Percentiles rank a stretch among this genome's conserved stretches.
These are phyloP conservation scores for Heteropelma amictum DNA, from an alignment of 2,888 invertebrate genomes.

Conservation along the genomic window DNA sequence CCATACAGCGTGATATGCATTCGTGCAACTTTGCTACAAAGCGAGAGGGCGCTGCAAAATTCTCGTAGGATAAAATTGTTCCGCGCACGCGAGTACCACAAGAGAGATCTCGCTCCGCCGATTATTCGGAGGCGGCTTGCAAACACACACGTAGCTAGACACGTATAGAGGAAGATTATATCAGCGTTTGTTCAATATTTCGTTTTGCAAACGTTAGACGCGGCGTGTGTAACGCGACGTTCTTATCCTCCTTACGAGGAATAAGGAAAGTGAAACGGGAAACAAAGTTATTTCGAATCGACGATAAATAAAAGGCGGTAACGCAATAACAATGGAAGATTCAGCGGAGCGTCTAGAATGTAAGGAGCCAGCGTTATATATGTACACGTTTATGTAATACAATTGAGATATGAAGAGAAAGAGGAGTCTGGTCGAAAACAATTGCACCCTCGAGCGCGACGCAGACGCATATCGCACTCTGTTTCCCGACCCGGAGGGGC, in stretches of 20 bases:
- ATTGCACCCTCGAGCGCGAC: conserved; percentile 57
- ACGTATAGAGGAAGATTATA: not conserved
- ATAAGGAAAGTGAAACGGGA: not conserved
- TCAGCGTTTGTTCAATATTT: not conserved
- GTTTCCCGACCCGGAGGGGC: conserved; percentile 15
- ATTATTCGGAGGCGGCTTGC: conserved; percentile 46
- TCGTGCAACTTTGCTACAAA: conserved; percentile 32
- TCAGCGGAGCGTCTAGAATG: not conserved
- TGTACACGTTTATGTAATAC: conserved; percentile 1
- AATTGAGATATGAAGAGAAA: conserved; percentile 41
- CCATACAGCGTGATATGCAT: conserved; percentile 30
- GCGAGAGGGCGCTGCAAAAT: conserved; percentile 9
- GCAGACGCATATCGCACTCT: conserved; percentile 20
- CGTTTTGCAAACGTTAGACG: too few species aligned
- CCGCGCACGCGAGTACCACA: conserved; percentile 50
- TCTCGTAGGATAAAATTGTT: conserved; percentile 52
- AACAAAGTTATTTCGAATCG: not conserved
- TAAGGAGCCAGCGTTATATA: not conserved
- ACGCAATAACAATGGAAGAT: conserved; percentile 3
- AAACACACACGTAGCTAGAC: not conserved
- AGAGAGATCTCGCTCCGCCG: conserved; percentile 32
- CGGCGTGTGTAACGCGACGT: too few species aligned
- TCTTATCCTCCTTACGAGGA: not conserved
- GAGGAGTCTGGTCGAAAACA: conserved; percentile 67
- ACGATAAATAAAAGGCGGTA: conserved; percentile 57